A percentile compares a stretch with the other conserved stretches of the same genome.
These are phyloP conservation scores for Rhinopomastus cyanomelas DNA, from an alignment of 2,113 vertebrate genomes.

Conservation along the genomic window DNA sequence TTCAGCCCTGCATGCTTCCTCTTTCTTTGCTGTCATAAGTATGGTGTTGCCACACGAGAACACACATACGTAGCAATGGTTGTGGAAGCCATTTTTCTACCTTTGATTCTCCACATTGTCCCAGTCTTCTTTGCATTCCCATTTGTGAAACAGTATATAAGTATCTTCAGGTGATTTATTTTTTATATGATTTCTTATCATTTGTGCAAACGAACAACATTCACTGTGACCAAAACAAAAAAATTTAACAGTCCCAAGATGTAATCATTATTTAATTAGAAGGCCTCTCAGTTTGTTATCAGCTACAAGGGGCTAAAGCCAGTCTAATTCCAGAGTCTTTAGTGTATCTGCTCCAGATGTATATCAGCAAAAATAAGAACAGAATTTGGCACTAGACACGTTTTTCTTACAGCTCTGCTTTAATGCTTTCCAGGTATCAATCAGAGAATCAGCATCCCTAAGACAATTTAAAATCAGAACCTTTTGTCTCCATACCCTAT, in stretches of 20 bases:
- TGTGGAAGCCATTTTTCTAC: neutral
- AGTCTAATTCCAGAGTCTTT: constrained; percentile 14
- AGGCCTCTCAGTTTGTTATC: constrained; percentile 22
- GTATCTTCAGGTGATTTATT: constrained; percentile 14
- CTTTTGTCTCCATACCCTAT: constrained; percentile 31
- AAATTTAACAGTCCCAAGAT: neutral
- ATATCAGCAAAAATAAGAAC: constrained; percentile 23
- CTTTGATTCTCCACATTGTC: neutral
- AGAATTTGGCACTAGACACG: neutral
- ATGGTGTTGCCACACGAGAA: neutral
- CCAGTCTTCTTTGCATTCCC: neutral
- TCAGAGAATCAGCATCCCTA: neutral
- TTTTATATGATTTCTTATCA: neutral
- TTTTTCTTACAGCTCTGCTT: neutral
- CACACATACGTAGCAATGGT: neutral
- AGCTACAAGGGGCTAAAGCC: constrained; percentile 19
- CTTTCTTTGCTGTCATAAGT: neutral
- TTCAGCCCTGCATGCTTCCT: neutral
- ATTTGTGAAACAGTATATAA: neutral
- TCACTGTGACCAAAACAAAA: constrained; percentile 25
- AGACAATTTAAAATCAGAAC: constrained; percentile 44
- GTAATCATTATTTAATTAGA: constrained; percentile 39
- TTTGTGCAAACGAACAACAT: constrained; percentile 41
- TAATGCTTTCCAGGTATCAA: constrained; percentile 51
- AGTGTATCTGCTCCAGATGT: constrained; percentile 48